Base-by-base conservation (phyloP, 2,888 invertebrate genomes). In the Spilarctia lutea region DNA sequence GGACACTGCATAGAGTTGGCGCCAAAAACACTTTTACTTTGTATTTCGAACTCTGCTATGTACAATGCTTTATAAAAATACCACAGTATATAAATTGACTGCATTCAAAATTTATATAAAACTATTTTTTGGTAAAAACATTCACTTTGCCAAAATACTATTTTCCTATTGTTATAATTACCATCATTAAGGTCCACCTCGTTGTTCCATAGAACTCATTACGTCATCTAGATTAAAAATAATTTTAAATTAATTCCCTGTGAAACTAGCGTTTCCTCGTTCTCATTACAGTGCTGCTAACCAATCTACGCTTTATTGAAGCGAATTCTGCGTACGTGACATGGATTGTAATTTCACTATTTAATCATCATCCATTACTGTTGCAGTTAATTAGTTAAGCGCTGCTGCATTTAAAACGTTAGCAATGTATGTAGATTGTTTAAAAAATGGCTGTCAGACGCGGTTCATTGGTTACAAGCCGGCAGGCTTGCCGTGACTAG, bases 1-100 rank as follows among this genome's bases (percentile, higher is more conserved):
- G 91, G 92, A 88, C 90, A 88, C 89, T 82, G 91, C 91, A 89
- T 88, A 85, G 84, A 82, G 86, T 79, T 83, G 85, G 86, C 84
- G 87, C 89, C 88, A 90, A 89, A 71, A 90, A 86, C 84, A 86
- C 83, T 85, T 83, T 83, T 83, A 84, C 78, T 84, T 75, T 74
- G 75, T 80, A 76, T 72, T 82, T 76, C 72, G 76, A 79, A 78
- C 73, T 24, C 70, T 13, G 65, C 80, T 70, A 71, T 74, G 77
- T 78, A 27, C 27, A 71, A 67, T 72, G 30, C 67, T 74, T 68
- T 72, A 60, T 39, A 75, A 76, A 77, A 60, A 70, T 67, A 77
- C 78, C 74, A 79, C 76, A 80, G 78, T 84, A 80, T 84, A 83
- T 79, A 84, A 84, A 81, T 84, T 80, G 71, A 72, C 81, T 72